Evolutionary conservation across 2,888 invertebrate genomes (phyloP).

Genomic region (Coleophora deauratella): DNA sequence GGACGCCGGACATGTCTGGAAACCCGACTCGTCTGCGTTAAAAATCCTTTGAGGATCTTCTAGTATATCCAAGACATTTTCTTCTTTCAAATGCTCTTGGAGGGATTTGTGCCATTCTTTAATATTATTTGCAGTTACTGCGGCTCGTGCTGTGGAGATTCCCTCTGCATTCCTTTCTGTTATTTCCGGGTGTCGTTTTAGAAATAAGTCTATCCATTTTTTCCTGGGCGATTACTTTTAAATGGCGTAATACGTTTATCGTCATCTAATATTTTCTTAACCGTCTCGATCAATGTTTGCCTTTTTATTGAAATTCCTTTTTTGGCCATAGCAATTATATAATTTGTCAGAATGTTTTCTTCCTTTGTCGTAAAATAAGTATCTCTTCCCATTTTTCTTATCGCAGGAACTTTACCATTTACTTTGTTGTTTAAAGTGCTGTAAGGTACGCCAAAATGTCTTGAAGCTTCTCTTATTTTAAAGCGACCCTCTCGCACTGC

Average conservation of each 20-base stretch:
- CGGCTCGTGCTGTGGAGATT: slow-evolving; percentile 6
- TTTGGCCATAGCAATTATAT: slow-evolving; percentile 6
- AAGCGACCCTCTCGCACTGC: slow-evolving; percentile 6
- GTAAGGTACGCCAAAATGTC: slow-evolving; percentile 6
- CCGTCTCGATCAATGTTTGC: slow-evolving; percentile 3
- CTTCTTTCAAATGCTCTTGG: slow-evolving; percentile 4
- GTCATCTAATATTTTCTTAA: slow-evolving; percentile 3
- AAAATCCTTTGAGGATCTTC: slow-evolving; percentile 6
- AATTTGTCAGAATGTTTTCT: slow-evolving; percentile 1
- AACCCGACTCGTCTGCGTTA: slow-evolving; percentile 4
- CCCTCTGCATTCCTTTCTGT: slow-evolving; percentile 4
- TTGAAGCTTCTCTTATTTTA: slow-evolving; percentile 5
- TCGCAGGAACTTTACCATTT: slow-evolving; percentile 3
- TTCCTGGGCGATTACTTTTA: slow-evolving; percentile 3
- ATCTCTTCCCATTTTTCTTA: slow-evolving; percentile 6
- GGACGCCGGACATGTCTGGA: slow-evolving; percentile 12
- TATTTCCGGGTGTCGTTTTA: slow-evolving; percentile 5
- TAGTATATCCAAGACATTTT: slow-evolving; percentile 3
- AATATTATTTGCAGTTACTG: slow-evolving; percentile 3
- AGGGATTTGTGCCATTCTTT: slow-evolving; percentile 6
- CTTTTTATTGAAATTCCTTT: slow-evolving; percentile 8
- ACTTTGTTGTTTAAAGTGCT: slow-evolving; percentile 3
- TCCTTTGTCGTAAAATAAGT: slow-evolving; percentile 3
- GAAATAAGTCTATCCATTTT: slow-evolving; percentile 4
- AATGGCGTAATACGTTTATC: slow-evolving; percentile 5